phyloP scores from a whole-genome alignment of 2,888 invertebrate genomes.

The Margaritifera margaritifera region DNA sequence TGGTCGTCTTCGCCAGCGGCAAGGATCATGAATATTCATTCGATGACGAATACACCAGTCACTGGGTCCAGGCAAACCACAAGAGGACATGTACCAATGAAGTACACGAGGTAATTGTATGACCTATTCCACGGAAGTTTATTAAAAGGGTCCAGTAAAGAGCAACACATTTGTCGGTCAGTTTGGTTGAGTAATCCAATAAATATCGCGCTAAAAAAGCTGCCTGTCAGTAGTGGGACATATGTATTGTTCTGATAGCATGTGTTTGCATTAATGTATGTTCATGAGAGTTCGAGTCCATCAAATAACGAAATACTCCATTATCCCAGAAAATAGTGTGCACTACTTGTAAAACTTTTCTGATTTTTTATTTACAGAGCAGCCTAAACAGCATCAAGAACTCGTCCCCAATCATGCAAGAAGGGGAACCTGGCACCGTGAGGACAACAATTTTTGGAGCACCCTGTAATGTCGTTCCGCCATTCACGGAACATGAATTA shows the following conservation, averaged over 20 bases:
- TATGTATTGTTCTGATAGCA: no score
- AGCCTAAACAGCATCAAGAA: constrained; percentile 56
- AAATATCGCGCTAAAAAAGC: no score
- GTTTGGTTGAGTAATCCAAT: no score
- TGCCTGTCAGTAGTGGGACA: no score
- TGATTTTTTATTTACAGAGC: constrained; percentile 48
- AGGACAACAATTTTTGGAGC: constrained; percentile 74
- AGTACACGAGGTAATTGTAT: constrained; percentile 66
- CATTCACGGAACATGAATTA: constrained; percentile 72
- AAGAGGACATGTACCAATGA: constrained; percentile 66
- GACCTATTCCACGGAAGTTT: no score
- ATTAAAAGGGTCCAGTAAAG: no score
- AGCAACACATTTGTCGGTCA: no score
- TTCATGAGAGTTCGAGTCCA: no score
- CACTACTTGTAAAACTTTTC: not conserved
- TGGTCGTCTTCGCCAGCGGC: constrained; percentile 70
- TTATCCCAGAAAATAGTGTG: not conserved
- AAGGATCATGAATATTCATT: constrained; percentile 69
- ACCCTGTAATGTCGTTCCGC: constrained; percentile 74
- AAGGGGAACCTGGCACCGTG: constrained; percentile 65
- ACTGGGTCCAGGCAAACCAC: constrained; percentile 69
- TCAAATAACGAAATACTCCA: no score
- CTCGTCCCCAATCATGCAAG: constrained; percentile 70
- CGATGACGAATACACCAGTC: constrained; percentile 69
- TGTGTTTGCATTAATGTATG: no score